phyloP scores from a whole-genome alignment of 2,113 vertebrate species.

The pig (Sus scrofa) region T2T-Sscrofa CM000827.6:91285001-91285500 shows the following conservation, averaged over 20 bases:
- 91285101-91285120: background rate
- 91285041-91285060: background rate
- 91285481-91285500: conserved; percentile 50
- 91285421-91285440: conserved; percentile 62
- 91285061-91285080: background rate
- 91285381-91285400: conserved; percentile 78
- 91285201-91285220: background rate
- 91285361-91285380: conserved; percentile 79
- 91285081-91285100: background rate
- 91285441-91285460: conserved; percentile 64
- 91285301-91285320: conserved; percentile 59
- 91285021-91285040: background rate
- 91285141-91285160: background rate
- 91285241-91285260: conserved; percentile 62
- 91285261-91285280: conserved; percentile 72
- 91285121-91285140: background rate
- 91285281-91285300: conserved; percentile 75
- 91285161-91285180: conserved; percentile 39
- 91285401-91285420: conserved; percentile 76
- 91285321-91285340: conserved; percentile 81
- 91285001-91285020: background rate
- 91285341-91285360: conserved; percentile 77
- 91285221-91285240: conserved; percentile 59
- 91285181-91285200: conserved; percentile 50
- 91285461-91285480: conserved; percentile 29